Percentiles rank a stretch among this genome's conserved stretches.
phyloP scores from a whole-genome alignment of 1,140 invertebrate species.

The Agrypnia vestita region DNA sequence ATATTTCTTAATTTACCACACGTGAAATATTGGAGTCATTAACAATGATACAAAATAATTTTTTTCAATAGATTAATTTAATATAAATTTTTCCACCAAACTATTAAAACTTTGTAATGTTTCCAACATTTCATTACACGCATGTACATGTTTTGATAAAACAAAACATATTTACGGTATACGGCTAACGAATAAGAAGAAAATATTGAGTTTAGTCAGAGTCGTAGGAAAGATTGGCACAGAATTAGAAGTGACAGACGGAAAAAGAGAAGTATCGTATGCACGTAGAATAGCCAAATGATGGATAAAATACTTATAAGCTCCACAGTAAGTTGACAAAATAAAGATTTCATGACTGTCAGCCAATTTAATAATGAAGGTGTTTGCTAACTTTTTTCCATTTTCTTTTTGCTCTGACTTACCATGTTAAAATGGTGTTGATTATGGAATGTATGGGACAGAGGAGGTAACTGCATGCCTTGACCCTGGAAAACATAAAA shows the following conservation, averaged over 20 bases:
- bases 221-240: not conserved
- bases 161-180: too few species aligned
- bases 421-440: conserved; percentile 62
- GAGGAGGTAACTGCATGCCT: conserved; percentile 60
- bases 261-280: not conserved
- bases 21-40: conserved; percentile 1
- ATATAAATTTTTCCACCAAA: too few species aligned
- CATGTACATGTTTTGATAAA: too few species aligned
- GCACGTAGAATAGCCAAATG: not conserved
- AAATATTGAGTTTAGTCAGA: conserved; percentile 1
- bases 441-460: conserved; percentile 62
- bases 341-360: conserved; percentile 33
- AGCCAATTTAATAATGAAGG: conserved; percentile 36
- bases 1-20: not conserved
- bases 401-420: conserved; percentile 54
- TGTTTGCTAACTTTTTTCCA: conserved; percentile 26
- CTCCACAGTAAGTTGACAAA: conserved; percentile 30
- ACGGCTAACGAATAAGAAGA: conserved; percentile 18
- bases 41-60: not conserved
- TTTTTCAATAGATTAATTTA: too few species aligned
- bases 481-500: conserved; percentile 61
- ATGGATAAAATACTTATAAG: conserved; percentile 20
- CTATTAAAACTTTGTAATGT: too few species aligned
- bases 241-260: not conserved
- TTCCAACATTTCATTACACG: too few species aligned